Conservation (phyloP, 2,888 invertebrate species). For the Iselma pallidipennis region DNA sequence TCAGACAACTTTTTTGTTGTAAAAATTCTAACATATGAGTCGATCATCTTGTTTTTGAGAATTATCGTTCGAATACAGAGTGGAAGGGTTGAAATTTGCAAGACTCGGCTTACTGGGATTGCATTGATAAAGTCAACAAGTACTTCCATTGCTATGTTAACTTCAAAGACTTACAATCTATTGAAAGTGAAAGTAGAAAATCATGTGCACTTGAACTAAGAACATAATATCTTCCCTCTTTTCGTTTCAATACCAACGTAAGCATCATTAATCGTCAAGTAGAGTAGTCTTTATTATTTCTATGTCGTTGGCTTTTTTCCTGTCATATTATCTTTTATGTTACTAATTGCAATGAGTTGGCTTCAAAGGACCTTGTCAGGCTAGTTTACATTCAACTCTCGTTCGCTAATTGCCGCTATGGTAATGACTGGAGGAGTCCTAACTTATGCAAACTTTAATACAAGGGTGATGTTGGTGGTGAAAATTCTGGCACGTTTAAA, state of each 20-base stretch:
- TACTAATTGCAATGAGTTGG: slow-evolving; percentile 46
- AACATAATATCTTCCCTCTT: slow-evolving; percentile 26
- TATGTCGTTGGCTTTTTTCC: slow-evolving; percentile 50
- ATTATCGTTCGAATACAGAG: neutral
- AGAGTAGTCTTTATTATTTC: slow-evolving; percentile 51
- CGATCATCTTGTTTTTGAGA: neutral
- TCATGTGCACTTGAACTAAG: slow-evolving; percentile 42
- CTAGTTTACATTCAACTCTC: slow-evolving; percentile 51
- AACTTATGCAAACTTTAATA: slow-evolving; percentile 50
- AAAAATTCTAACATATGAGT: no score
- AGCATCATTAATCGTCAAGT: slow-evolving; percentile 48
- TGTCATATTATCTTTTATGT: slow-evolving; percentile 51
- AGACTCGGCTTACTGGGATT: neutral
- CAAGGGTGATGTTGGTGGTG: slow-evolving; percentile 41
- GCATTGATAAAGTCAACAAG: slow-evolving; percentile 26
- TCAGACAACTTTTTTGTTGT: no score
- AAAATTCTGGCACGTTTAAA: slow-evolving; percentile 44
- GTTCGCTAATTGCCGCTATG: slow-evolving; percentile 42
- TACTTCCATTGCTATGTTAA: slow-evolving; percentile 15
- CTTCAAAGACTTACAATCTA: slow-evolving; percentile 15
- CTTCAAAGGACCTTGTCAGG: slow-evolving; percentile 43
- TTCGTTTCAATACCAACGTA: slow-evolving; percentile 46
- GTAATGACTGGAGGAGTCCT: slow-evolving; percentile 37
- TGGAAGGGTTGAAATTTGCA: slow-evolving; percentile 3
- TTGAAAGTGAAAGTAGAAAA: slow-evolving; percentile 33